Conservation (phyloP, 2,113 vertebrate species). For the Acrocephalus kingi region DNA sequence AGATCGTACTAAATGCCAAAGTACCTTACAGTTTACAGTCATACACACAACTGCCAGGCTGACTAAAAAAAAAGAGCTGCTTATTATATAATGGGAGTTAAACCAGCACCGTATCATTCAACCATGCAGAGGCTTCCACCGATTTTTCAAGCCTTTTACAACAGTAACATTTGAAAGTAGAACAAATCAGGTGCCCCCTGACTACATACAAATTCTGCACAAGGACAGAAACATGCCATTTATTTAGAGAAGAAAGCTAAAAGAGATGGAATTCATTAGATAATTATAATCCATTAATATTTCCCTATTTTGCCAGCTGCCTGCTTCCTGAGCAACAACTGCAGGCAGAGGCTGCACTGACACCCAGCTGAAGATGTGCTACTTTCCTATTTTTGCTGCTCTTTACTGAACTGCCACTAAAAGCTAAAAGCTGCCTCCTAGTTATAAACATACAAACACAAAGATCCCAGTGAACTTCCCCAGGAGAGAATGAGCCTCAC, state of each 20-base stretch:
- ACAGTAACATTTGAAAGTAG: neutral
- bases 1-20: neutral
- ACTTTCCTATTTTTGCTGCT: neutral
- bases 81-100: neutral
- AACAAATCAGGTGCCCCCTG: neutral
- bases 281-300: neutral
- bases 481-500: neutral
- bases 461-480: neutral
- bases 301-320: neutral
- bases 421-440: neutral
- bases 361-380: neutral
- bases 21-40: neutral
- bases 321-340: neutral
- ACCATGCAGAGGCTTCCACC: neutral
- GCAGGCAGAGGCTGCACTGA: neutral
- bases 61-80: neutral
- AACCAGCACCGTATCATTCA: neutral
- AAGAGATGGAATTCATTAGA: neutral
- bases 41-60: neutral
- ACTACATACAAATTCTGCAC: neutral
- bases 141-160: neutral
- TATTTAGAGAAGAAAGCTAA: neutral
- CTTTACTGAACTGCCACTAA: neutral
- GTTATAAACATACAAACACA: neutral
- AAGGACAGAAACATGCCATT: neutral